Base-by-base conservation (phyloP, 1,140 invertebrate species). In the Dreissena rostriformis region DNA sequence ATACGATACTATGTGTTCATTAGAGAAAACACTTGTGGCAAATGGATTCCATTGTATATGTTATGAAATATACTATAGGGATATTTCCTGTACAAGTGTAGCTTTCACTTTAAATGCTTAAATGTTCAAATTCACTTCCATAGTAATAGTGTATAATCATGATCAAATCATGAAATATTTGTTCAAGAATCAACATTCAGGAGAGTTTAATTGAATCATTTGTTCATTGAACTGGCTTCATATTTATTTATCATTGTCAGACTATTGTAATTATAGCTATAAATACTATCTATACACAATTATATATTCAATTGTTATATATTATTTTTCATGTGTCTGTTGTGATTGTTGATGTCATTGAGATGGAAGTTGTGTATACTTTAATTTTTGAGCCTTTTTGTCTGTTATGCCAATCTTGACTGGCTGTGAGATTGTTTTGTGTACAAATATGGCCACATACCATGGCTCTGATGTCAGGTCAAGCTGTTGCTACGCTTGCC, bases 271-370 rank as follows among this genome's bases (percentile, higher is more conserved):
- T 19, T 61, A 61, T 61, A 24, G 57, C 22, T 61, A 61, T 61
- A 61, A n/a, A 39, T 39, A 39, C 22, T n/a, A 61, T n/a, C 57
- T 61, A 61, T 61, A 61, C 22, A n/a, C 17, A 61, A 61, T 61
- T 61, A 61, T 57, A 57, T 61, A n/a, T n/a, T 61, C 17, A n/a
- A 61, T 61, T 61, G 22, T 61, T 61, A 61, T 24, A 61, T 24
- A 61, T 61, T 61, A 24, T 61, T 61, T n/a, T 61, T n/a, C 57
- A 61, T n/a, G 57, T 61, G 57, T 61, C 57, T n/a, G 22, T 61
- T 61, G 57, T 61, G 57, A 61, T n/a, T 61, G 22, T 61, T 61
- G 22, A 61, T 61, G 17, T 61, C 2, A 61, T 24, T 61, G 57
- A 61, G 17, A 24, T 61, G 57, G 4, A 24, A 61, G 57, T 61